Evolutionary conservation across 2,113 vertebrate genomes (phyloP), one percentile per base, ranked within the genome.

Genomic region (Cynoglossus semilaevis): DNA sequence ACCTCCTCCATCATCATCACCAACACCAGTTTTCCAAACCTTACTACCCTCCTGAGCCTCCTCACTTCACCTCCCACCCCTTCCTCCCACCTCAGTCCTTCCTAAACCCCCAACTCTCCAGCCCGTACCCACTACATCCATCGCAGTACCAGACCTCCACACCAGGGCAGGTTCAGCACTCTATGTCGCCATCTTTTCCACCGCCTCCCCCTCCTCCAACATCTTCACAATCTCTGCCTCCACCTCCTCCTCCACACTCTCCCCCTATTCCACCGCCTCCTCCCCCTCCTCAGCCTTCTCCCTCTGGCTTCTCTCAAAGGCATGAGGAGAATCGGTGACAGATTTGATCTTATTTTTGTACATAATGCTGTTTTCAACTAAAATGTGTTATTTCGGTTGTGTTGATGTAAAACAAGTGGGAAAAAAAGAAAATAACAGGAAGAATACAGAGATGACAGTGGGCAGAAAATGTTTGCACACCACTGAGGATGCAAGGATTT

Each of bases 271-370:
- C 74, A 72, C 84, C 18, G 12, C 37, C 79, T 82, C 73, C 79
- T 74, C 88, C 35, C 8, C 74, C 60, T 5, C 79, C 91, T 45
- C 89, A 83, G 2, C 56, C 63, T 7, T 58, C 51, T 16, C 59
- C 62, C 1, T 37, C 68, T 15, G 7, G 51, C n/a, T 19, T 63
- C 8, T 82, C 84, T 82, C 72, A 90, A 78, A 78, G 90, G 89
- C 92, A 92, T 74, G 93, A 91, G 82, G 91, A 93, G 83, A 90
- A 93, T 85, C 92, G 90, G 63, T 90, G 91, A 76, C 92, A 93
- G 72, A 88, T 93, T 93, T 94, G 94, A 86, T 95, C 92, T 87
- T 92, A 58, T 66, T 46, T 95, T 90, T 95, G 92, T 94, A 93
- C 79, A 92, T 92, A 94, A 17, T 37, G 73, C 85, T 77, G 81